Evolutionary conservation across 2,113 vertebrate genomes (phyloP).

Genomic region (Mirza zaza): DNA sequence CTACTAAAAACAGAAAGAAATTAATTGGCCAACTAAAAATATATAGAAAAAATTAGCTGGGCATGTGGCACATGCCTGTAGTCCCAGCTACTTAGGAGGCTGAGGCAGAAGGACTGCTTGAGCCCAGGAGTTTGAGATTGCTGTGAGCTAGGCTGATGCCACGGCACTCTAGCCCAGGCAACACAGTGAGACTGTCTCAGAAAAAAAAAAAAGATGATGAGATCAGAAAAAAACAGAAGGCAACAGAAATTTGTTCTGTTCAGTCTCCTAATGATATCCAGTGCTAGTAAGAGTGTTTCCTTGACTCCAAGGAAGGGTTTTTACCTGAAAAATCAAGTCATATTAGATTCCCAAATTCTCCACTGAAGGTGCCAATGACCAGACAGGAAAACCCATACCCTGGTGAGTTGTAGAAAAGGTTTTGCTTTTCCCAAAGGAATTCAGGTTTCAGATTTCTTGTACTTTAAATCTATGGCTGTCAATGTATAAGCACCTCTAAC

Average conservation of each 20-base stretch:
- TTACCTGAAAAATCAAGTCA: neutral
- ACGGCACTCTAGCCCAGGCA: too few species aligned
- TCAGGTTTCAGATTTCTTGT: conserved; percentile 16
- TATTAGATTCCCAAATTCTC: neutral
- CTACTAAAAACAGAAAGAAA: too few species aligned
- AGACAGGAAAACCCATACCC: neutral
- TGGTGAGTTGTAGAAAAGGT: neutral
- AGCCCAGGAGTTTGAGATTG: too few species aligned
- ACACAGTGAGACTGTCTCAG: too few species aligned
- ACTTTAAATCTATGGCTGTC: neutral
- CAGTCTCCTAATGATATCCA: neutral
- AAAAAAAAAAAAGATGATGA: neutral
- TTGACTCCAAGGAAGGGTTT: neutral
- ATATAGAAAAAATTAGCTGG: too few species aligned
- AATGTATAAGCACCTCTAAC: neutral
- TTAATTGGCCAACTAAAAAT: too few species aligned
- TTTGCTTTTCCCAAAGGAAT: neutral
- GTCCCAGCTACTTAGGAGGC: too few species aligned
- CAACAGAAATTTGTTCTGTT: neutral
- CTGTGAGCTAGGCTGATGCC: too few species aligned
- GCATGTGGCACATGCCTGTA: too few species aligned
- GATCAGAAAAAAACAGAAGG: neutral
- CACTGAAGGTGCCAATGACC: neutral
- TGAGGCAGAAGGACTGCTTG: too few species aligned
- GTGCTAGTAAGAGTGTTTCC: neutral